Percentiles rank a stretch among this genome's conserved stretches.
These are phyloP conservation scores for Caranx melampygus DNA, from an alignment of 2,113 vertebrate species.

Conservation along the genomic window DNA sequence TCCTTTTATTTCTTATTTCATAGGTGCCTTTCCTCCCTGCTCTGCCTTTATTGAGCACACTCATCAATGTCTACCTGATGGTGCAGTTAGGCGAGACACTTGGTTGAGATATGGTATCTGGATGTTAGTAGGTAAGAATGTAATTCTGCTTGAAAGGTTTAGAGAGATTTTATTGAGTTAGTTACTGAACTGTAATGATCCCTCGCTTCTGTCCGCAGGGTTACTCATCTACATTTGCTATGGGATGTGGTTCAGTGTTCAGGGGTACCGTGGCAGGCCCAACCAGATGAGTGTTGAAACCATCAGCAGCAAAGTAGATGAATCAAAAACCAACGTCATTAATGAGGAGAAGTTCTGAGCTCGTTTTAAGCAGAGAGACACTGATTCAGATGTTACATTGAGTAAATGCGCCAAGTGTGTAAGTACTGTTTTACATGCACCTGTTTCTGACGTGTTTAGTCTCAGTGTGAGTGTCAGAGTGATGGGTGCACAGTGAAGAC, in stretches of 20 bases:
- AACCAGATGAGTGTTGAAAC: conserved; percentile 43
- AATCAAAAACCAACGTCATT: background rate
- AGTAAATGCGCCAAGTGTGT: conserved; percentile 33
- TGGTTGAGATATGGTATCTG: conserved; percentile 88
- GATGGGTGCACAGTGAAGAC: background rate
- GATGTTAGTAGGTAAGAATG: conserved; percentile 85
- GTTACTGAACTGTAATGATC: background rate
- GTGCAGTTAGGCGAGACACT: conserved; percentile 81
- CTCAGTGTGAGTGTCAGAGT: background rate
- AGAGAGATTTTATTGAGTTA: background rate
- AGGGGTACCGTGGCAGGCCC: conserved; percentile 54
- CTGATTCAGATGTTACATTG: conserved; percentile 56
- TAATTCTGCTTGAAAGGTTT: conserved; percentile 10
- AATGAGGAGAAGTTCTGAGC: conserved; percentile 71
- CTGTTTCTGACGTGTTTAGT: background rate
- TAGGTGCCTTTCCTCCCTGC: conserved; percentile 89
- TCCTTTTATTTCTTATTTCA: background rate
- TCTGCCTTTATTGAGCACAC: conserved; percentile 85
- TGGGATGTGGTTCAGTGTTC: conserved; percentile 83
- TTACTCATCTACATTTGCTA: conserved; percentile 89
- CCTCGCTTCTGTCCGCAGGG: conserved; percentile 69
- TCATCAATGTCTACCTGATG: conserved; percentile 87
- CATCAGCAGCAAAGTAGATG: conserved; percentile 51
- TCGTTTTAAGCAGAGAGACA: background rate
- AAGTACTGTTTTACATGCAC: conserved; percentile 17